Conservation (phyloP, 2,797 vertebrate genomes). For the Tauraco hartlaubi region DNA sequence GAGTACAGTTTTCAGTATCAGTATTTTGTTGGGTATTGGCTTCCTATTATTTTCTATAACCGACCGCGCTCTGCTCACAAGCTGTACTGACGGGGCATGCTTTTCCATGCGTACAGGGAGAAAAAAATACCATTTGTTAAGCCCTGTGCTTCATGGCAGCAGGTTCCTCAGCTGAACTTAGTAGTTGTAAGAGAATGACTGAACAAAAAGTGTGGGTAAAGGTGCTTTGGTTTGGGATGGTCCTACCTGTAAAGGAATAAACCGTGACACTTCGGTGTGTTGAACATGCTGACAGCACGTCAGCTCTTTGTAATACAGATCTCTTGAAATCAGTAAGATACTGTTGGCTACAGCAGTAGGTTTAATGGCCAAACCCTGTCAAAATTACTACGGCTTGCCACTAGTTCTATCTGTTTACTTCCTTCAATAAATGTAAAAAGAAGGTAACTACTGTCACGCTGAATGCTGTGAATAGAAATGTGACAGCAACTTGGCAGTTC, state of each 20-base stretch:
- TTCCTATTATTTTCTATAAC: not conserved
- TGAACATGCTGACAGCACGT: not conserved
- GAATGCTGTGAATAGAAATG: conserved; percentile 1
- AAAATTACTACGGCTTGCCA: not conserved
- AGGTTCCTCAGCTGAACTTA: not conserved
- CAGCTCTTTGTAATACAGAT: not conserved
- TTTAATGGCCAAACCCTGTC: not conserved
- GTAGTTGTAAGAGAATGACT: not conserved
- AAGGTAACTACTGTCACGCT: not conserved
- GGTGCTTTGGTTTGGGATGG: not conserved
- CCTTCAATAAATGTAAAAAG: conserved; percentile 18
- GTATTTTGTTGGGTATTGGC: not conserved
- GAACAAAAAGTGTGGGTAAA: not conserved
- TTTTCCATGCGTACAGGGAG: too few species aligned
- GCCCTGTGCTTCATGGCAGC: not conserved
- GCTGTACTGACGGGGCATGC: accelerated
- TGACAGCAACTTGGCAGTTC: not conserved
- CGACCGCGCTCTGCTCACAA: accelerated
- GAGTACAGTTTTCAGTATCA: not conserved
- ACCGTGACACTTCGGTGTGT: not conserved
- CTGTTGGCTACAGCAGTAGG: not conserved
- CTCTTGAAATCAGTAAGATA: conserved; percentile 6
- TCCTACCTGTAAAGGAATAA: not conserved
- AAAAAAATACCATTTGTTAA: accelerated
- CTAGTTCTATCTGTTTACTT: not conserved